These are phyloP conservation scores for Oceanodroma tethys DNA, from an alignment of 2,113 vertebrate genomes.

Conservation along the genomic window DNA sequence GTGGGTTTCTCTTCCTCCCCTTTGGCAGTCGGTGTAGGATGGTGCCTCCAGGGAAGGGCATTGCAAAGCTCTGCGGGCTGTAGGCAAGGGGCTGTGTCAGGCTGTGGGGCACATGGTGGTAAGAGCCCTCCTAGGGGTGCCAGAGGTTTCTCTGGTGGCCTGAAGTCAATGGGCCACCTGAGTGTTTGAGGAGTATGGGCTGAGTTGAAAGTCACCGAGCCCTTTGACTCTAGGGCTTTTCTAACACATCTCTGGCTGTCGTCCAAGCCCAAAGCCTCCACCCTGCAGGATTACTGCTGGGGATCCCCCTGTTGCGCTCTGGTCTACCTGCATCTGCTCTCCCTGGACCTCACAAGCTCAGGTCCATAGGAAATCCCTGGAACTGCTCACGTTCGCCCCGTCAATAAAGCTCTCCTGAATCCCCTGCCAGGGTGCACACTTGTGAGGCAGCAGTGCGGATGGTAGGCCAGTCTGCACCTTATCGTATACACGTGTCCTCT, in stretches of 20 bases:
- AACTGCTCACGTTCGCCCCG: accelerated
- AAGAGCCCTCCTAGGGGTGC: not conserved
- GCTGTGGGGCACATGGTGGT: not conserved
- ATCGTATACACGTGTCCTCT: accelerated
- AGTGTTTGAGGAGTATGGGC: not conserved
- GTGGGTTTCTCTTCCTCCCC: not conserved
- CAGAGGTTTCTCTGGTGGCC: not conserved
- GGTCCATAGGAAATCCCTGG: not conserved
- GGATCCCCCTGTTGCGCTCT: accelerated
- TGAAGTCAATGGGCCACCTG: not conserved
- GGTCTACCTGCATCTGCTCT: not conserved
- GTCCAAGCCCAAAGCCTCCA: not conserved
- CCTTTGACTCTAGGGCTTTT: not conserved
- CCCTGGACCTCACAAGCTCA: not conserved
- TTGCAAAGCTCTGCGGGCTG: not conserved
- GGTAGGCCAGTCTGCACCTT: not conserved
- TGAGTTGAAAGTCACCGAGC: not conserved
- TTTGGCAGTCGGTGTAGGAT: accelerated
- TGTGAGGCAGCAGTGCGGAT: not conserved
- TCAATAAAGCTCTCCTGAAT: not conserved
- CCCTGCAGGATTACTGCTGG: not conserved
- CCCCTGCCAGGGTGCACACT: not conserved
- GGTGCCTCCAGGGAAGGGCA: not conserved
- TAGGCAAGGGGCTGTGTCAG: accelerated
- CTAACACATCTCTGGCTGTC: not conserved